A percentile compares a stretch with the other conserved stretches of the same genome.
These are phyloP conservation scores for Macaria notata DNA, from an alignment of 2,888 invertebrate species.

Conservation along the genomic window DNA sequence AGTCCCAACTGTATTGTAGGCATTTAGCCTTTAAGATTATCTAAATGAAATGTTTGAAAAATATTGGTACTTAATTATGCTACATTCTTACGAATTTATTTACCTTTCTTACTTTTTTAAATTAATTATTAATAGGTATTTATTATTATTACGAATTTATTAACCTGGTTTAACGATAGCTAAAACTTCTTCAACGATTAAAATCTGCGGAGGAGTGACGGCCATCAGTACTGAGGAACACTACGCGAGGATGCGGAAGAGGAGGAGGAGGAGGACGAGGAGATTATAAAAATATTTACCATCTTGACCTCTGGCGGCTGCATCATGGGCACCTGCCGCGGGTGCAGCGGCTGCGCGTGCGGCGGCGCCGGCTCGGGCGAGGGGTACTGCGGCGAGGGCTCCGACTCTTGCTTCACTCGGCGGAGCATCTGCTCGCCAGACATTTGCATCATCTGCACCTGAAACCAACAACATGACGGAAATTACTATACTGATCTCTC, in stretches of 20 bases:
- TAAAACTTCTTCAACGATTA: too few relatives aligned
- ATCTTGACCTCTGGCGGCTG: slow-evolving; percentile 56
- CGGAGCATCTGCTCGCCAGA: slow-evolving; percentile 67
- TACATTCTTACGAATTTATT: too few relatives aligned
- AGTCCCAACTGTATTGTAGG: too few relatives aligned
- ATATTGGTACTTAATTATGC: too few relatives aligned
- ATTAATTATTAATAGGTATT: too few relatives aligned
- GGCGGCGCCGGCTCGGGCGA: slow-evolving; percentile 78
- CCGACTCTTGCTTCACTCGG: slow-evolving; percentile 75
- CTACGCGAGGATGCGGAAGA: neutral
- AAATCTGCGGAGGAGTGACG: neutral
- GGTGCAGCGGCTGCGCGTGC: slow-evolving; percentile 79
- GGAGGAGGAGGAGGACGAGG: too few relatives aligned
- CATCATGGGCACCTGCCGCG: slow-evolving; percentile 65
- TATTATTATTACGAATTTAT: too few relatives aligned
- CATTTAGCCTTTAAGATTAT: too few relatives aligned
- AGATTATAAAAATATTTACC: slow-evolving; percentile 20
- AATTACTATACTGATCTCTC: neutral
- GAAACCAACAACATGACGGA: slow-evolving; percentile 23
- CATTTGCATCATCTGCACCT: slow-evolving; percentile 89
- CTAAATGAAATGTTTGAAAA: too few relatives aligned
- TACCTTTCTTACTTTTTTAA: too few relatives aligned
- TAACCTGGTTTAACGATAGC: too few relatives aligned
- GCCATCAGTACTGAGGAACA: neutral
- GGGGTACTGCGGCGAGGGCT: slow-evolving; percentile 77